These are phyloP conservation scores for Paramormyrops kingsleyae DNA, from an alignment of 2,113 vertebrate genomes.

Conservation along the genomic window DNA sequence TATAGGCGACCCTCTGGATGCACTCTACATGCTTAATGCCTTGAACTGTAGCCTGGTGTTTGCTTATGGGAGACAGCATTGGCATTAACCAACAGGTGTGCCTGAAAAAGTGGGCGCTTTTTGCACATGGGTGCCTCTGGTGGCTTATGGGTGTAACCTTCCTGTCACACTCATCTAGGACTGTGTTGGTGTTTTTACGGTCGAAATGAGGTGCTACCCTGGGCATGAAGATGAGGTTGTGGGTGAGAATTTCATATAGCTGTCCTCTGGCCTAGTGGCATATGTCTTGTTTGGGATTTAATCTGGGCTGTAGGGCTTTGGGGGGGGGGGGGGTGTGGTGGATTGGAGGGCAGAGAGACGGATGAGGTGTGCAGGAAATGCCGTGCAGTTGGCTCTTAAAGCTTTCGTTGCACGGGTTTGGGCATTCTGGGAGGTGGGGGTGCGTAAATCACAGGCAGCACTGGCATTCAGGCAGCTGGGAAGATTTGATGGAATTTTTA, in stretches of 20 bases:
- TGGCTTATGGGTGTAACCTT: not conserved
- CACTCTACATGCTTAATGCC: not conserved
- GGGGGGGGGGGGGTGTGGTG: not conserved
- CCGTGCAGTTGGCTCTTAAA: slow-evolving; percentile 49
- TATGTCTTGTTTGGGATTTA: not conserved
- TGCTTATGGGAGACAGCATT: not conserved
- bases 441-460: slow-evolving; percentile 57
- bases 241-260: not conserved
- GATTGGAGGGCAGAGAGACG: slow-evolving; percentile 26
- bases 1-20: not conserved
- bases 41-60: not conserved
- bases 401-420: slow-evolving; percentile 37
- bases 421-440: not conserved
- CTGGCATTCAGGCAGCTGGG: slow-evolving; percentile 54
- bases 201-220: not conserved
- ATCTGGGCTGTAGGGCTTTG: not conserved
- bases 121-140: not conserved
- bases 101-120: not conserved
- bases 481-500: slow-evolving; percentile 78
- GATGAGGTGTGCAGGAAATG: slow-evolving; percentile 42
- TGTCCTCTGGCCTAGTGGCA: not conserved
- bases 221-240: not conserved
- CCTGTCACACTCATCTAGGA: not conserved
- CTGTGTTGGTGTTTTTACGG: not conserved
- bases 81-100: not conserved